Percentiles rank a stretch among this genome's conserved stretches.
Evolutionary conservation across 2,797 vertebrate genomes (phyloP).

Genomic region (Parambassis ranga): DNA sequence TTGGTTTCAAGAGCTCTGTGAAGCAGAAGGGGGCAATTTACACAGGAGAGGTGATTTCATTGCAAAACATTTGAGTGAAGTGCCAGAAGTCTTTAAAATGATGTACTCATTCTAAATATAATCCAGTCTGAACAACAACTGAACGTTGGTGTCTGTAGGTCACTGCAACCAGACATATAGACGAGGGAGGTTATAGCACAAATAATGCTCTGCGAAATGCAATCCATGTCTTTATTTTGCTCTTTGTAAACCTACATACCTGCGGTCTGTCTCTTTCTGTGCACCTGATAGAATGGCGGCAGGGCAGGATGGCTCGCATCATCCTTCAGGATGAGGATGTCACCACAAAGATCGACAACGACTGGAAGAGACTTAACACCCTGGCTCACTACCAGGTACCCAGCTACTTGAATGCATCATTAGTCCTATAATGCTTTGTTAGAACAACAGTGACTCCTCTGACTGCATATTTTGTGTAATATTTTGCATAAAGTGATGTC

Average conservation of each 20-base stretch:
- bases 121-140: background rate
- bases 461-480: background rate
- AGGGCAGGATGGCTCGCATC: conserved; percentile 96
- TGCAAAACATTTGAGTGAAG: background rate
- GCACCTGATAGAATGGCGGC: conserved; percentile 90
- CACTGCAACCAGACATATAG: background rate
- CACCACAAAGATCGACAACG: conserved; percentile 98
- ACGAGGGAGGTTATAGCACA: background rate
- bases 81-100: conserved; percentile 15
- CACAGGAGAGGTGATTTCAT: conserved; percentile 16
- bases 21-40: conserved; percentile 17
- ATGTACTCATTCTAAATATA: background rate
- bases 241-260: background rate
- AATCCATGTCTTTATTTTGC: background rate
- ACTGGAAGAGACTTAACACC: conserved; percentile 98
- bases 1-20: conserved; percentile 23
- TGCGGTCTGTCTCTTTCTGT: background rate
- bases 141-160: background rate
- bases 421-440: background rate
- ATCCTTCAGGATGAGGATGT: conserved; percentile 98
- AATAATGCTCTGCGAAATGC: background rate
- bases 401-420: background rate
- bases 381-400: conserved; percentile 95
- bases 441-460: background rate
- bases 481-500: too few relatives aligned